These are phyloP conservation scores for Electrophaes corylata DNA, from an alignment of 2,888 invertebrate genomes.

Conservation along the genomic window DNA sequence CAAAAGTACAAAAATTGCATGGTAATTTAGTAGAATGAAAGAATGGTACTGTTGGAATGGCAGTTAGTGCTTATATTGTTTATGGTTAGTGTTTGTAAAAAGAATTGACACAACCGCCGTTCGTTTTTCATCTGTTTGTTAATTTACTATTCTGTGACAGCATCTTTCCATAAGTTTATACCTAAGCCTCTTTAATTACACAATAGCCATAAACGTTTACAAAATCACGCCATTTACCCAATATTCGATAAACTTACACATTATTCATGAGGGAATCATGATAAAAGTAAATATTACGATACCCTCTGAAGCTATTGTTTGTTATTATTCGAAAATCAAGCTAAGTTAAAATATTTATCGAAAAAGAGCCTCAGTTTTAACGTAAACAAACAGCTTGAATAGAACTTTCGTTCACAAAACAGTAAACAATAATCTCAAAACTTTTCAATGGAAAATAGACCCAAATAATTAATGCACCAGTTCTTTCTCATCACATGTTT, in stretches of 20 bases:
- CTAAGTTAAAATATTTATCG: constrained; percentile 35
- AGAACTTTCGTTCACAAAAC: background rate
- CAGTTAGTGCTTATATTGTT: too few species aligned
- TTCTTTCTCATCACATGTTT: too few species aligned
- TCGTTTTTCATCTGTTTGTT: background rate
- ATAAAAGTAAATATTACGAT: constrained; percentile 59
- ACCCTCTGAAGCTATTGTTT: constrained; percentile 48
- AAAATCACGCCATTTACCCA: constrained; percentile 58
- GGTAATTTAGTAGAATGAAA: too few species aligned
- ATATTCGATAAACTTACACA: constrained; percentile 59
- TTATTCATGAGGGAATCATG: constrained; percentile 69
- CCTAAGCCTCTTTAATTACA: constrained; percentile 60
- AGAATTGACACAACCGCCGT: too few species aligned
- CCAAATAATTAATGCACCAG: too few species aligned
- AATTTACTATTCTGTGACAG: constrained; percentile 4
- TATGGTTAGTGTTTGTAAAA: too few species aligned
- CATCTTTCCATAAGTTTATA: constrained; percentile 49
- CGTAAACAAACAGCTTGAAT: constrained; percentile 2
- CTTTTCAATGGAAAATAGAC: too few species aligned
- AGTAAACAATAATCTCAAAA: too few species aligned
- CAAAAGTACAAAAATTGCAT: too few species aligned
- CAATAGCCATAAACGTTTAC: constrained; percentile 47
- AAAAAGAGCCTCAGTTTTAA: too few species aligned
- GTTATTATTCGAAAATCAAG: constrained; percentile 35
- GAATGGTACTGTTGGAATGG: too few species aligned